Percentiles rank a stretch among this genome's conserved stretches.
These are phyloP conservation scores for Lochmaea capreae DNA, from an alignment of 2,888 invertebrate species.

Conservation along the genomic window DNA sequence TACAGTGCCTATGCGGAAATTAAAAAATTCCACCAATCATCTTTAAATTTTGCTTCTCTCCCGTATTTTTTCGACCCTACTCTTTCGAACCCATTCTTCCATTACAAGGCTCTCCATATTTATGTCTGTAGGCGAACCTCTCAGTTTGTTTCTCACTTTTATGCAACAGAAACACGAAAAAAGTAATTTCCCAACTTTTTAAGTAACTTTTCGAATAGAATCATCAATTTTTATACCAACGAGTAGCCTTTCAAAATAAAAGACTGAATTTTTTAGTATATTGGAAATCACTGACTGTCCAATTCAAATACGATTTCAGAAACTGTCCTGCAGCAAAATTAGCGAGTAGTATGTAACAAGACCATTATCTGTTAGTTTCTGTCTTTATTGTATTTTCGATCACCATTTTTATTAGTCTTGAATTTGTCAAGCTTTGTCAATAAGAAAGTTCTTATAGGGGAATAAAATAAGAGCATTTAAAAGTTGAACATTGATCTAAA, in stretches of 20 bases:
- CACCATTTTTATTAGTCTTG: no score
- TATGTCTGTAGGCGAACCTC: neutral
- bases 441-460: no score
- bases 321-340: neutral
- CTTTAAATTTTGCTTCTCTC: neutral
- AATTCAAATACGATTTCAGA: no score
- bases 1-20: no score
- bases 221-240: constrained; percentile 1
- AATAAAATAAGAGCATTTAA: neutral
- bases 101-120: neutral
- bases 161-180: neutral
- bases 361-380: no score
- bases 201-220: neutral
- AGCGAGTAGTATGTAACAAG: neutral
- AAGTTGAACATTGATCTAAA: neutral
- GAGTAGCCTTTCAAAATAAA: neutral
- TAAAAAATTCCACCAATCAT: no score
- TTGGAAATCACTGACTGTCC: neutral
- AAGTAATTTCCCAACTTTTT: neutral
- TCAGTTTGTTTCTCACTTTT: constrained; percentile 3
- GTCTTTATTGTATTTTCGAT: no score
- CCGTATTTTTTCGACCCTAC: neutral
- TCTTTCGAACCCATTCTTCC: neutral
- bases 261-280: neutral
- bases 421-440: no score